Evolutionary conservation across 1,140 invertebrate species (phyloP), one percentile per base, ranked within the genome.

Genomic region (Potamilus streckersoni): DNA sequence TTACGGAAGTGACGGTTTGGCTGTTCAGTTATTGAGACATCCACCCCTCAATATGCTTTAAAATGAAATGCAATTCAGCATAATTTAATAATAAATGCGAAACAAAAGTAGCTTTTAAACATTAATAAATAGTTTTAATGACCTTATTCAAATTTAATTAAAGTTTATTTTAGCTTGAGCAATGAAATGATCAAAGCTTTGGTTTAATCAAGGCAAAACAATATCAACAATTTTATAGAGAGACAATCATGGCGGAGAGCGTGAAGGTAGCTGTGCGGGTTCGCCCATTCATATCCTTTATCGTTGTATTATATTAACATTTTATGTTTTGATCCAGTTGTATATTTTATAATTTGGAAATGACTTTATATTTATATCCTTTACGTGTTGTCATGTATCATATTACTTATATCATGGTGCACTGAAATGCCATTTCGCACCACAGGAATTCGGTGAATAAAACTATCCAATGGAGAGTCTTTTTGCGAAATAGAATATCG

Each of bases 181-280:
- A 38, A 38, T 38, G 8, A 38, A 38, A 38, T 38, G 8, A 38
- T 2, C 2, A 38, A 3, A 38, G 38, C 2, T 2, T 8, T 38
- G 38, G 8, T 38, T 38, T 38, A 38, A 38, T 38, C 38, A 38
- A 38, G 38, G 38, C 38, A 38, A 8, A 4, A 38, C 38, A 38
- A 38, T 0, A 6, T 38, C 8, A 38, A 38, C 38, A 38, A 2
- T 38, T 0, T 55, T 62, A 23, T 14, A 14, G 27, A 61, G 62
- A 17, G 59, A n/a, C 27, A 59, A 85, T 80, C 58, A 82, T 82
- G 78, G 86, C 89, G 55, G 92, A 93, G 82, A 92, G 90, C 82
- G 89, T 93, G 2, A 90, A 90, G 82, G 93, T 93, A 27, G 92
- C 93, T 15, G 92, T 93, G 12, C 81, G 93, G 76, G 92, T 93